Evolutionary conservation across 2,888 invertebrate species (phyloP), one percentile per base, ranked within the genome.

Genomic region (Nasonia oneida): DNA sequence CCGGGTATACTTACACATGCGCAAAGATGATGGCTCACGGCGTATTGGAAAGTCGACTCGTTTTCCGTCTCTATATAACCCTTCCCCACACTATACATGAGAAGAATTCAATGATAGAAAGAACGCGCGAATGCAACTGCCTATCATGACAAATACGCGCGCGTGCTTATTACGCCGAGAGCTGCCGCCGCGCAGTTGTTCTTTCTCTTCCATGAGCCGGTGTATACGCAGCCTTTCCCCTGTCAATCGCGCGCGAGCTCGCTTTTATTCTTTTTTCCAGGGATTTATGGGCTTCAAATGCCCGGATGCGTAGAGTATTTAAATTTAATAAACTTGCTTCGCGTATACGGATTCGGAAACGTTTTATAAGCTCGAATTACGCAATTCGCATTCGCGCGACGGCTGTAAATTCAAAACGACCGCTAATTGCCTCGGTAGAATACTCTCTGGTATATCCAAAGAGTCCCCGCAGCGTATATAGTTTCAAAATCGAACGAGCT

Each of bases 71-170:
- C 1, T n/a, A 15, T 47, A 3, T 15, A 0, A 8, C 57, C 53
- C 18, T 18, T 8, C 57, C 57, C n/a, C n/a, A 10, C 1, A 0
- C 12, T 18, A 1, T 23, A 29, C 14, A 42, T 29, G 14, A n/a
- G 71, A 47, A n/a, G 50, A 83, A 75, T 84, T 64, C 42, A 85
- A 81, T 81, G 78, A 81, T 78, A 81, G 81, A 85, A 81, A 78
- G 73, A 78, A 53, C 64, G 70, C 61, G 73, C 61, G 73, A 70
- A 12, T 29, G 33, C 29, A 33, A 61, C 37, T 71, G 39, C 33
- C 76, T 42, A 71, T 83, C 79, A 73, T 64, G 75, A 84, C 53
- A 80, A 84, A 84, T 80, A 53, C 74, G 67, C 74, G n/a, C 18
- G 33, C 23, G 67, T 3, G 73, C 47, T 73, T 73, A 71, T 81